Conservation (phyloP, 30 jellyfish, hydroid and myxozoan species). For the Rhopilema esculentum region DNA sequence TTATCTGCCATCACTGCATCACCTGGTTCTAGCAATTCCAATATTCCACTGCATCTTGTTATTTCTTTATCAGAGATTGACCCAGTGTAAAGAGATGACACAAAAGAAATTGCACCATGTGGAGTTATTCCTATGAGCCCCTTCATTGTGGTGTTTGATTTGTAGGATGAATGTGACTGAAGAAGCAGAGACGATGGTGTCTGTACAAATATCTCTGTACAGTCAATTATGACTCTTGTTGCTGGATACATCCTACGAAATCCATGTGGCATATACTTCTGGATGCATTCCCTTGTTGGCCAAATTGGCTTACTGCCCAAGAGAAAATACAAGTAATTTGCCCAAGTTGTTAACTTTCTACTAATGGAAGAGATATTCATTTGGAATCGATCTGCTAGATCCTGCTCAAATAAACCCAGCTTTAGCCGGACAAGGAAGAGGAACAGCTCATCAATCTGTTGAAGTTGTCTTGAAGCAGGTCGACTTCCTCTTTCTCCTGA, state of each 20-base stretch:
- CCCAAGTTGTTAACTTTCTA: background rate
- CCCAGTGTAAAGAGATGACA: background rate
- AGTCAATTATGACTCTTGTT: no score
- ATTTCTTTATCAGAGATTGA: background rate
- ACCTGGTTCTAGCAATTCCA: background rate
- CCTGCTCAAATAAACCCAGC: slow-evolving; percentile 9
- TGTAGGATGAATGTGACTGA: background rate
- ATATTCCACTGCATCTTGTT: background rate
- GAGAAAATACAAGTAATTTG: background rate
- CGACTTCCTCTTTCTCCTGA: background rate
- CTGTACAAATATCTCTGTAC: background rate
- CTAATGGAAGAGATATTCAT: background rate
- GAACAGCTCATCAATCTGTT: slow-evolving; percentile 12
- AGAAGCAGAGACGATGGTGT: background rate
- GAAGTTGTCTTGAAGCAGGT: background rate
- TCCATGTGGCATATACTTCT: no score
- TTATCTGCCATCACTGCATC: background rate
- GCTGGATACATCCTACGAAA: no score
- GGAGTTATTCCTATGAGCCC: background rate
- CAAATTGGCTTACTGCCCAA: background rate
- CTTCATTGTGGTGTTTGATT: background rate
- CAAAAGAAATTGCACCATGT: background rate
- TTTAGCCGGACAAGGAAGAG: slow-evolving; percentile 6
- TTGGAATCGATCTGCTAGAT: background rate
- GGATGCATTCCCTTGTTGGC: no score